Evolutionary conservation across 1,140 invertebrate genomes (phyloP).

Genomic region (Penaeus japonicus): DNA sequence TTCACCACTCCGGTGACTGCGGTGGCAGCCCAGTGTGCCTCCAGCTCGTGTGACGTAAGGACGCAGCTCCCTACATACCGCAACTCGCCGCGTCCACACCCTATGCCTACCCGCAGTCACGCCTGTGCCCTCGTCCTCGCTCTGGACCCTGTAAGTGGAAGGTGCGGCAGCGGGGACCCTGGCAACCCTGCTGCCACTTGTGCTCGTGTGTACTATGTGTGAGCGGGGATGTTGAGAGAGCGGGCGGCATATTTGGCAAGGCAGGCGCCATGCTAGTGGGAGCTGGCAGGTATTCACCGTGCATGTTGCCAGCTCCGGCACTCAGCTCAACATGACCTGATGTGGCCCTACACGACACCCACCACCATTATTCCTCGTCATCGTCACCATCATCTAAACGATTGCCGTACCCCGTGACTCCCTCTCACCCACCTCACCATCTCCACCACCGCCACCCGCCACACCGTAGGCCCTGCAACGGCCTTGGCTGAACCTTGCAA

Average conservation of each 20-base stretch:
- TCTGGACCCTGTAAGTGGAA: slow-evolving; percentile 49
- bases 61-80: slow-evolving; percentile 34
- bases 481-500: slow-evolving; percentile 52
- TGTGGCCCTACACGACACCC: neutral
- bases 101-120: slow-evolving; percentile 51
- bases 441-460: slow-evolving; percentile 36
- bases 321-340: slow-evolving; percentile 45
- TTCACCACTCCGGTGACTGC: slow-evolving; percentile 45
- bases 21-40: slow-evolving; percentile 49
- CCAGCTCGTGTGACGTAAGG: slow-evolving; percentile 46
- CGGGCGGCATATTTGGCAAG: slow-evolving; percentile 53
- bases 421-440: neutral
- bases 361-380: neutral
- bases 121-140: slow-evolving; percentile 42
- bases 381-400: neutral
- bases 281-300: slow-evolving; percentile 52
- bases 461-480: slow-evolving; percentile 54
- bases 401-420: neutral
- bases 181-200: slow-evolving; percentile 25
- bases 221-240: slow-evolving; percentile 41
- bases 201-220: slow-evolving; percentile 40
- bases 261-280: slow-evolving; percentile 54
- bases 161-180: slow-evolving; percentile 6
- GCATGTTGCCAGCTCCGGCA: slow-evolving; percentile 54
- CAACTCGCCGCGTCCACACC: slow-evolving; percentile 46